Base-by-base conservation (phyloP, 2,888 invertebrate species). In the Oxyscelio sp. region DNA sequence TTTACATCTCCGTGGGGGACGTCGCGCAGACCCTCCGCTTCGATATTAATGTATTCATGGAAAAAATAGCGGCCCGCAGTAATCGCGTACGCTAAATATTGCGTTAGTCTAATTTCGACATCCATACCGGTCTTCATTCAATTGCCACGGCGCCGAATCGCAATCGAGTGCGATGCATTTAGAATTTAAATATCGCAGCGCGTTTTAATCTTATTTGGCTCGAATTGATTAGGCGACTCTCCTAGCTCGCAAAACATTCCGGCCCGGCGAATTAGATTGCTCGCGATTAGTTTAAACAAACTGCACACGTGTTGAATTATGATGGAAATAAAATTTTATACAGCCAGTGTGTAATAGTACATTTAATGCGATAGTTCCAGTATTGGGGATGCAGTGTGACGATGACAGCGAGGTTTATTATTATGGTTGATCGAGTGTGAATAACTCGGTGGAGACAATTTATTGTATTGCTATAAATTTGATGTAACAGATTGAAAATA, bases 121-220 rank as follows among this genome's bases (percentile, higher is more conserved):
- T 34, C 38, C 17, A 38, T 24, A 21, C 15, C 22, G 31, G 19
- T 13, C 6, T 38, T 58, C 19, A 58, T 58, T 58, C 34, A 58
- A 58, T 58, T 58, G 56, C 19, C 38, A 58, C 56, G 31, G 9
- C 11, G 31, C 9, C 56, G 38, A 15, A 13, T 19, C 11, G 21
- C 17, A 34, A 38, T 58, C 56, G 19, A 34, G 19, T 58, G 19
- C 27, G 52, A 27, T 5, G 34, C 38, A 58, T 58, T 58, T 58
- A 19, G 56, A 58, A 58, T 58, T 34, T 58, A 58, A 58, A 58
- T 58, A 58, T 21, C 22, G 17, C 61, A 50, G 50, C 50, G 24
- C 22, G 50, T 50, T 50, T 50, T 50, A 50, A 50, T 50, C 50
- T 15, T 22, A 22, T 50, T 50, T 50, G 22, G 50, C 2, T n/a